These are phyloP conservation scores for Eremophila alpestris DNA, from an alignment of 2,797 vertebrate genomes.

Conservation along the genomic window DNA sequence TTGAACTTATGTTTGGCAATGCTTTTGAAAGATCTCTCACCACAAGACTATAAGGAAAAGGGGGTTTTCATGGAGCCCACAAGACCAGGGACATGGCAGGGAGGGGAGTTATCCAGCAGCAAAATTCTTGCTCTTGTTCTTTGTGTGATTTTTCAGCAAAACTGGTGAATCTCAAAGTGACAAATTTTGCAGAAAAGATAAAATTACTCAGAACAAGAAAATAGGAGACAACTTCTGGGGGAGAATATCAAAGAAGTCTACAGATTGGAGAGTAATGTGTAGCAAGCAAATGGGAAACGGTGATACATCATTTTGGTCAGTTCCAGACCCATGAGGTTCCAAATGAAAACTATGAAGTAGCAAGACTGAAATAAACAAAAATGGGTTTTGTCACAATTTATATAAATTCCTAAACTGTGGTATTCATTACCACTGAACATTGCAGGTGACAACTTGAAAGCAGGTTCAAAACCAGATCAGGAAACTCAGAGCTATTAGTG, in stretches of 20 bases:
- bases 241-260: not conserved
- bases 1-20: not conserved
- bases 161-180: not conserved
- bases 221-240: not conserved
- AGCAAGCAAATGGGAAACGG: not conserved
- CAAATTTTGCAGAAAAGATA: not conserved
- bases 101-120: not conserved
- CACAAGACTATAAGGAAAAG: not conserved
- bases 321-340: not conserved
- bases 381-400: not conserved
- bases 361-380: not conserved
- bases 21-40: not conserved
- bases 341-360: not conserved
- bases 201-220: not conserved
- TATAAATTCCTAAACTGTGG: not conserved
- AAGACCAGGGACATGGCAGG: not conserved
- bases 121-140: not conserved
- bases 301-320: not conserved
- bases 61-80: not conserved
- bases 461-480: not conserved
- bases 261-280: not conserved
- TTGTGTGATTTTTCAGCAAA: not conserved
- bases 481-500: not conserved
- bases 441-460: not conserved
- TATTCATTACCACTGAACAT: not conserved